Conservation (phyloP, 2,888 invertebrate genomes). For the Busseola fusca region DNA sequence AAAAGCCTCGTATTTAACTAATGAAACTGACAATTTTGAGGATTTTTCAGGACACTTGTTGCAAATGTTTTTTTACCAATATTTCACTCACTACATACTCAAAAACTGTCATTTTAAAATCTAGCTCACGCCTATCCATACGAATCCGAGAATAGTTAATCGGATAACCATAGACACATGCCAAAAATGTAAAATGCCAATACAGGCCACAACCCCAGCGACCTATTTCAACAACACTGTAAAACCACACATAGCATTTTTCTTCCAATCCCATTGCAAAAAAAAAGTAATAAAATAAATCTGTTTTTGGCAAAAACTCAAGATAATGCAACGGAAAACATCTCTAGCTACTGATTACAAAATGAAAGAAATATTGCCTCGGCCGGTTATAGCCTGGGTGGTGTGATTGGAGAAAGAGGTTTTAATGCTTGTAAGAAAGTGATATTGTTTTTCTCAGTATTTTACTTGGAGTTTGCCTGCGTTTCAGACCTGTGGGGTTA, state of each 20-base stretch:
- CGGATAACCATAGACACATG: conserved; percentile 17
- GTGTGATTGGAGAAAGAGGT: conserved; percentile 7
- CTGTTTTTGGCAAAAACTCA: conserved; percentile 54
- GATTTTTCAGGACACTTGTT: too few species aligned
- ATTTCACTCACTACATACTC: neutral
- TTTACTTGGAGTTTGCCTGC: neutral
- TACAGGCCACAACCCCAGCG: conserved; percentile 12
- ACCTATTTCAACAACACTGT: conserved; percentile 22
- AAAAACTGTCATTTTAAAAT: neutral
- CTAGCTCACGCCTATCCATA: neutral
- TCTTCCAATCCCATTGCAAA: conserved; percentile 17
- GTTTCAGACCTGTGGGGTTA: too few species aligned
- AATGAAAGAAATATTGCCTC: conserved; percentile 30
- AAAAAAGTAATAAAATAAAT: conserved; percentile 47
- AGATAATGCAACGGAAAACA: conserved; percentile 48
- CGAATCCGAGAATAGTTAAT: conserved; percentile 22
- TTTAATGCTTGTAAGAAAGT: conserved; percentile 7
- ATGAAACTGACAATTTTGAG: too few species aligned
- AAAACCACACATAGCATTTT: conserved; percentile 23
- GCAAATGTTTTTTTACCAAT: too few species aligned
- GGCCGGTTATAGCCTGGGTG: conserved; percentile 20
- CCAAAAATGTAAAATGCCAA: conserved; percentile 40
- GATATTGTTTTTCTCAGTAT: conserved; percentile 8
- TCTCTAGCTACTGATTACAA: conserved; percentile 40
- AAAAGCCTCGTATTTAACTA: too few species aligned